Percentiles rank a stretch among this genome's conserved stretches.
These are phyloP conservation scores for Sesia bembeciformis DNA, from an alignment of 2,888 invertebrate species.

Conservation along the genomic window DNA sequence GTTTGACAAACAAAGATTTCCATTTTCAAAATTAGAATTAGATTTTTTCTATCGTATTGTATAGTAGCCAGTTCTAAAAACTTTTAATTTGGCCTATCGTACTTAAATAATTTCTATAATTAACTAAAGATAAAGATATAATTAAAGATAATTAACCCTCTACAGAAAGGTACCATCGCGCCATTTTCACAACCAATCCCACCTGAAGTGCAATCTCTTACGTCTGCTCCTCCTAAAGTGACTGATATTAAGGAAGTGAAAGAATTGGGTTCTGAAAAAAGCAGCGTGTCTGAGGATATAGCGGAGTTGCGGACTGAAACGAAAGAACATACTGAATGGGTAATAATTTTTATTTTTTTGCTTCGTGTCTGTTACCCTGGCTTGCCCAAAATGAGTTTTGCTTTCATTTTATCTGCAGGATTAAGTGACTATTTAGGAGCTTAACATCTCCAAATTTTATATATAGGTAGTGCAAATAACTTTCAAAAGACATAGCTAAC, in stretches of 20 bases:
- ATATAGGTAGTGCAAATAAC: too few relatives aligned
- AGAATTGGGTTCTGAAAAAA: conserved; percentile 11
- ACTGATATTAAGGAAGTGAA: conserved; percentile 11
- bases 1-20: too few relatives aligned
- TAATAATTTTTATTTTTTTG: conserved; percentile 13
- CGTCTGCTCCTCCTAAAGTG: conserved; percentile 12
- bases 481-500: not conserved
- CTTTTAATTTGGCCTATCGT: too few relatives aligned
- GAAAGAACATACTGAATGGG: conserved; percentile 43
- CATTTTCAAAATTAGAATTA: too few relatives aligned
- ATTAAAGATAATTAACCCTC: too few relatives aligned
- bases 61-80: too few relatives aligned
- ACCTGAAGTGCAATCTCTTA: conserved; percentile 14
- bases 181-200: conserved; percentile 28
- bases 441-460: too few relatives aligned
- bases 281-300: conserved; percentile 47
- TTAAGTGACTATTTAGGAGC: not conserved
- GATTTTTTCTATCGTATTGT: too few relatives aligned
- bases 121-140: too few relatives aligned
- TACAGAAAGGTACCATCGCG: too few relatives aligned
- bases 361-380: not conserved
- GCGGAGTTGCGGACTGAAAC: conserved; percentile 35
- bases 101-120: too few relatives aligned
- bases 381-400: not conserved
- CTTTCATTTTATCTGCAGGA: not conserved